Evolutionary conservation across 2,113 vertebrate species (phyloP), one percentile per base, ranked within the genome.

Genomic region (Callaeas wilsoni): DNA sequence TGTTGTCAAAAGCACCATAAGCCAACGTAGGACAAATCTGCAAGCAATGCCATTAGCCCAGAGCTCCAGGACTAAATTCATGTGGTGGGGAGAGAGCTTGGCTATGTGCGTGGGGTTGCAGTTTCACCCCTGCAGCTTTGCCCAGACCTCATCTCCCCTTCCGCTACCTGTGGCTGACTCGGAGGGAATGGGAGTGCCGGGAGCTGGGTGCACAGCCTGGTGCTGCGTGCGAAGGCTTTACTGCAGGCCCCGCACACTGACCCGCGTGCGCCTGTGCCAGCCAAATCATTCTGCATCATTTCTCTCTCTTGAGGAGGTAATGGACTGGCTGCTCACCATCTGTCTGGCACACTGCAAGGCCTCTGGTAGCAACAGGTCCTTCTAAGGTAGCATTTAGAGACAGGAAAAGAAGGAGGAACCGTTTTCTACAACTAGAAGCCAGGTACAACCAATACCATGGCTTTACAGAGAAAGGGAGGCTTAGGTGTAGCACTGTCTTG

Each of bases 241-340:
- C 78, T 63, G 93, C 78, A 42, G 81, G 84, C 55, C 56, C 32
- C 82, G 77, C 92, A 70, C 2, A 7, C 82, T 81, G 85, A 70
- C 90, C 90, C 1, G 0, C 2, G 18, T 44, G 56, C 0, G 3
- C 60, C 85, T 29, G 67, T 94, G 93, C 94, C 96, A 97, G 87
- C 64, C 92, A 86, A 90, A 94, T 94, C 93, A 87, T 97, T 95
- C 94, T 86, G 94, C 93, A 92, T 71, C 82, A 96, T 96, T 97
- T 95, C 93, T 88, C 73, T 86, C 93, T 90, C 71, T 0, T 0
- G 14, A 80, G 92, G 90, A 95, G 92, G 87, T 89, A 95, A 95
- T 94, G 94, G 85, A 52, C 90, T 93, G 76, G 79, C 85, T 94
- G 79, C 75, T 93, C 75, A 94, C 96, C 93, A 96, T 95, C 96